Evolutionary conservation across 2,797 vertebrate species (phyloP).

Genomic region (Malurus leucopterus): DNA sequence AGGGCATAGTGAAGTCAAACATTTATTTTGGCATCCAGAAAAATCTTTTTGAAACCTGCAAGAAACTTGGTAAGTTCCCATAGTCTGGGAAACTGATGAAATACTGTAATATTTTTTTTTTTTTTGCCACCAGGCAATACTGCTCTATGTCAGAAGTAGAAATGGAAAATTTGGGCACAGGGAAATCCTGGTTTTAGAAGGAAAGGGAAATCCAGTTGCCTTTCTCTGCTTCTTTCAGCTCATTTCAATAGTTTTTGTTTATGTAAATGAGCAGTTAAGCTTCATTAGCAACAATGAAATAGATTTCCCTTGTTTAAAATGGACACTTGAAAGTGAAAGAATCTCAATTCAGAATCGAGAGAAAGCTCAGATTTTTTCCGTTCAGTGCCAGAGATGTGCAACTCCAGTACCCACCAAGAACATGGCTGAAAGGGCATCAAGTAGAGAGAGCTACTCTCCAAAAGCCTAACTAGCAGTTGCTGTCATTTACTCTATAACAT

Average conservation of each 20-base stretch:
- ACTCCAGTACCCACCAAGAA: background rate
- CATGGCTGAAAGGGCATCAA: background rate
- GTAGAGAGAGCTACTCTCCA: background rate
- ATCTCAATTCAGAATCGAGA: background rate
- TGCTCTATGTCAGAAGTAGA: background rate
- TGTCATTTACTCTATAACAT: background rate
- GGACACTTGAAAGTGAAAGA: background rate
- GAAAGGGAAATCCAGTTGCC: background rate
- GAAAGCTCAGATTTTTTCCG: background rate
- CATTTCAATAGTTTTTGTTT: background rate
- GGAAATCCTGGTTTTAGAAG: background rate
- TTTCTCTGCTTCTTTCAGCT: background rate
- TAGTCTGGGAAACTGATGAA: background rate
- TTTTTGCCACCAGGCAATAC: background rate
- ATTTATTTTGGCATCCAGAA: slow-evolving; percentile 43
- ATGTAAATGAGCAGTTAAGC: background rate
- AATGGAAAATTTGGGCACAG: background rate
- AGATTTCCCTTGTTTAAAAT: background rate
- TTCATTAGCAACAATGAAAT: background rate
- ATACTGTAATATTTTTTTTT: background rate
- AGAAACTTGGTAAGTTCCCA: background rate
- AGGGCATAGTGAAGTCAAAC: slow-evolving; percentile 23
- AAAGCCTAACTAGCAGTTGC: background rate
- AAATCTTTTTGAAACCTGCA: background rate
- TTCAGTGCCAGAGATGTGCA: background rate